Percentiles rank a stretch among this genome's conserved stretches.
Evolutionary conservation across 2,113 vertebrate species (phyloP).

Genomic region (Oryctolagus cuniculus): mOryCun1.1 NC_091439.1:90976001-90976500

Average conservation of each 20-base stretch:
- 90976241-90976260: background rate
- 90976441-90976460: background rate
- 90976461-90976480: constrained; percentile 22
- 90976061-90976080: background rate
- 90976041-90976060: background rate
- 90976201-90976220: background rate
- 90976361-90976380: background rate
- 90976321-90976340: background rate
- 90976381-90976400: constrained; percentile 3
- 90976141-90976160: background rate
- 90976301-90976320: background rate
- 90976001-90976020: background rate
- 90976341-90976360: background rate
- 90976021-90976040: background rate
- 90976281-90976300: background rate
- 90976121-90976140: background rate
- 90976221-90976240: background rate
- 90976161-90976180: background rate
- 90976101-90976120: background rate
- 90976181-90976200: background rate
- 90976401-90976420: background rate
- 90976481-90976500: constrained; percentile 51
- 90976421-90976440: background rate
- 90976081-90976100: background rate
- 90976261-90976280: background rate